A percentile compares a stretch with the other conserved stretches of the same genome.
These are phyloP conservation scores for Frankliniella fusca DNA, from an alignment of 2,888 invertebrate genomes.

Conservation along the genomic window DNA sequence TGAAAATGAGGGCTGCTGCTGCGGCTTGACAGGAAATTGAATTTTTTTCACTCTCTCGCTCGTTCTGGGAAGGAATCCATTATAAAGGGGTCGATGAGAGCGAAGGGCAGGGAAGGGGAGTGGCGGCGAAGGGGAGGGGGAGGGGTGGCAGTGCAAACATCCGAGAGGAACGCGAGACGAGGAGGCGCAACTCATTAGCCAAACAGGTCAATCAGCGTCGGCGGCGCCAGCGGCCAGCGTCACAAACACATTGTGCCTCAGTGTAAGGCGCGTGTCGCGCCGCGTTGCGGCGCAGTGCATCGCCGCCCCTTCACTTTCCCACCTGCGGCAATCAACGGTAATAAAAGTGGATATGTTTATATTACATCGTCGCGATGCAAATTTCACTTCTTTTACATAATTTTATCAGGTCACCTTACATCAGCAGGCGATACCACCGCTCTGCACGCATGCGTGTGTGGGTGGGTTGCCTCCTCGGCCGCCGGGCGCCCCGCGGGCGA, in stretches of 20 bases:
- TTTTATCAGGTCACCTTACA: no score
- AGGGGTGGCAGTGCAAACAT: neutral
- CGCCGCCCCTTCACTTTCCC: neutral
- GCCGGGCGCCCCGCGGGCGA: no score
- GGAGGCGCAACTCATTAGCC: slow-evolving; percentile 4
- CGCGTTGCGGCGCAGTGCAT: neutral
- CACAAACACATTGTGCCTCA: neutral
- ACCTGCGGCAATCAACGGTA: neutral
- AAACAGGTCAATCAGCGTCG: slow-evolving; percentile 14
- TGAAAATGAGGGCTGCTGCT: neutral
- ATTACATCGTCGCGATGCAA: no score
- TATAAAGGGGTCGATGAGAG: slow-evolving; percentile 19
- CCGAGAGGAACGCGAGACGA: neutral
- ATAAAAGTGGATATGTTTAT: no score
- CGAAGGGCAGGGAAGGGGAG: neutral
- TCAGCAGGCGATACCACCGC: no score
- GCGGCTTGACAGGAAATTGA: slow-evolving; percentile 4
- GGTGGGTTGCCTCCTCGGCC: no score
- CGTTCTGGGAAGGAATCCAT: slow-evolving; percentile 26
- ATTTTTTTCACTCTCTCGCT: slow-evolving; percentile 23
- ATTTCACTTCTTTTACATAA: no score
- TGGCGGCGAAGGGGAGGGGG: neutral
- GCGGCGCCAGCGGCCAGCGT: neutral
- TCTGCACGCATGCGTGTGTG: no score
- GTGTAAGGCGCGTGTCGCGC: neutral